Evolutionary conservation across 2,888 invertebrate species (phyloP).

Genomic region (Danaus chrysippus): DNA sequence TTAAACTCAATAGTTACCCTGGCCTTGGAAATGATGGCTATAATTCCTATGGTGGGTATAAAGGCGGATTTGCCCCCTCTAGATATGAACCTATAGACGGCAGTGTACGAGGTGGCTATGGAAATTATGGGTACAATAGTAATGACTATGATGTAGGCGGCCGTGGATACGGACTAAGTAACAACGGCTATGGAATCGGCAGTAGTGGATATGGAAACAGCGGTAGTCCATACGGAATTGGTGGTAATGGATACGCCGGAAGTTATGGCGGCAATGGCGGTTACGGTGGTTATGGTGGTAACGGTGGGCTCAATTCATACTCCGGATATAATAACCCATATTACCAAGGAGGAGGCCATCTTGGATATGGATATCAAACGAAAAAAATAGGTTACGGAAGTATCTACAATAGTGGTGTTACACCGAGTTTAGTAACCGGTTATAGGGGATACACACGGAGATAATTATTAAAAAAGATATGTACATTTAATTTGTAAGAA

Average conservation of each 20-base stretch:
- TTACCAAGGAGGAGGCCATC: slow-evolving; percentile 75
- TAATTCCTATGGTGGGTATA: slow-evolving; percentile 30
- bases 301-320: slow-evolving; percentile 79
- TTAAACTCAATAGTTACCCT: slow-evolving; percentile 21
- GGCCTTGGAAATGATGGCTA: slow-evolving; percentile 26
- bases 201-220: slow-evolving; percentile 13
- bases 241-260: slow-evolving; percentile 3
- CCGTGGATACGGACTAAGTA: slow-evolving; percentile 12
- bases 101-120: not conserved
- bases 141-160: slow-evolving; percentile 8
- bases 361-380: slow-evolving; percentile 79
- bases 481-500: slow-evolving; percentile 33
- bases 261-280: slow-evolving; percentile 30
- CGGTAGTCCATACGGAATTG: slow-evolving; percentile 10
- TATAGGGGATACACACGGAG: slow-evolving; percentile 68
- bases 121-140: slow-evolving; percentile 8
- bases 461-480: slow-evolving; percentile 34
- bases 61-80: slow-evolving; percentile 25
- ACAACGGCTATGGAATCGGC: slow-evolving; percentile 9
- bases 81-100: slow-evolving; percentile 25
- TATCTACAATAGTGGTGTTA: slow-evolving; percentile 65
- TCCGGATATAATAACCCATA: slow-evolving; percentile 78
- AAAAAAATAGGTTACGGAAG: slow-evolving; percentile 58
- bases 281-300: slow-evolving; percentile 78
- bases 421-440: slow-evolving; percentile 72